These are phyloP conservation scores for Spondyliosoma cantharus DNA, from an alignment of 2,797 vertebrate species.

Conservation along the genomic window DNA sequence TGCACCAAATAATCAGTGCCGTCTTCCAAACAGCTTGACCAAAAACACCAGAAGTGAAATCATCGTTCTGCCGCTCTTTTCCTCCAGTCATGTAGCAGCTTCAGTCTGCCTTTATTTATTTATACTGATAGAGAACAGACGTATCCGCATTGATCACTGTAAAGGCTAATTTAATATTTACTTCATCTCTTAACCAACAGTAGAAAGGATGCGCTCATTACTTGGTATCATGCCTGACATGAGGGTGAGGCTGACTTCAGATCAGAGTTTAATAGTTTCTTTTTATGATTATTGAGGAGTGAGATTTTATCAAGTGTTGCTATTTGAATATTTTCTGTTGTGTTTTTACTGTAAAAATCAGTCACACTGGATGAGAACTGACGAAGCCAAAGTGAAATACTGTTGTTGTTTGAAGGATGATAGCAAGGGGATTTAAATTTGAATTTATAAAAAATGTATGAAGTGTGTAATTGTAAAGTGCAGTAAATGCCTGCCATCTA, in stretches of 20 bases:
- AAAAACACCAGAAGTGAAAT: conserved; percentile 3
- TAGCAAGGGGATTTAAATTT: conserved; percentile 54
- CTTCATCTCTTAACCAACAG: conserved; percentile 35
- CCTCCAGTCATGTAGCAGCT: conserved; percentile 49
- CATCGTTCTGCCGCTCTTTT: not conserved
- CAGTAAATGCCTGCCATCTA: conserved; percentile 73
- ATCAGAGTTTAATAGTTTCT: conserved; percentile 23
- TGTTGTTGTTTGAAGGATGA: conserved; percentile 65
- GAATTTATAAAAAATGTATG: conserved; percentile 42
- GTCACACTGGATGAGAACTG: conserved; percentile 83
- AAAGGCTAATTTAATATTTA: conserved; percentile 57
- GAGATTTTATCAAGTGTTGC: conserved; percentile 31
- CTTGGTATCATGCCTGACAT: conserved; percentile 45
- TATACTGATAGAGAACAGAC: conserved; percentile 41
- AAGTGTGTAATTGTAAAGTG: conserved; percentile 59
- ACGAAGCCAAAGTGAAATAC: conserved; percentile 77
- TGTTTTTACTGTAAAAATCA: conserved; percentile 82
- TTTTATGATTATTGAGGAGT: conserved; percentile 49
- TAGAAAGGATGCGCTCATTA: conserved; percentile 51
- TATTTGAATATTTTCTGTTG: conserved; percentile 40
- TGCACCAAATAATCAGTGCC: conserved; percentile 11
- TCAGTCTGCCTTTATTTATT: conserved; percentile 69
- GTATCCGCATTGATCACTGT: conserved; percentile 51
- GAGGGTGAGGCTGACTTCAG: conserved; percentile 38
- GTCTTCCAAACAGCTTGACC: conserved; percentile 42